Conservation (phyloP, 2,797 vertebrate species). For the Helostoma temminkii region DNA sequence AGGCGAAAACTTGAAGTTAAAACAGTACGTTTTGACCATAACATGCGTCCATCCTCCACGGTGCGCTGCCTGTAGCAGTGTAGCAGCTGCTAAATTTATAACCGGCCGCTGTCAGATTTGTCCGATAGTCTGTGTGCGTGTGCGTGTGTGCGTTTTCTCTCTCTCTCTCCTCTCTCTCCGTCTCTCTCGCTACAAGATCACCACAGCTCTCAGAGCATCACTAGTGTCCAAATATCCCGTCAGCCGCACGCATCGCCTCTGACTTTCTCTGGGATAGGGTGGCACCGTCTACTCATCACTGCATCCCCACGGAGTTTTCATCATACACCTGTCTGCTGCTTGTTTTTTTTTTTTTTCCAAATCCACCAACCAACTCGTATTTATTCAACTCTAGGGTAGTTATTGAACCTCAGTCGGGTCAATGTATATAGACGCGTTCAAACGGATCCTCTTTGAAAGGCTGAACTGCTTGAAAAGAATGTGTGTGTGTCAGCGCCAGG, state of each 20-base stretch:
- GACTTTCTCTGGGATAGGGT: conserved; percentile 70
- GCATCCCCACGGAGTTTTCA: conserved; percentile 36
- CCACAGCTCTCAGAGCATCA: conserved; percentile 81
- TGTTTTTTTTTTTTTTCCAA: not conserved
- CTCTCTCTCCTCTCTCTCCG: conserved; percentile 29
- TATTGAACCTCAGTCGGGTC: conserved; percentile 68
- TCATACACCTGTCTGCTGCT: conserved; percentile 19
- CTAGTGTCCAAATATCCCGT: conserved; percentile 82
- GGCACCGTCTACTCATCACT: conserved; percentile 45
- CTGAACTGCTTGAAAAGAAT: conserved; percentile 88
- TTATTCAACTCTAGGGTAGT: conserved; percentile 52
- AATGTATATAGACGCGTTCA: conserved; percentile 91
- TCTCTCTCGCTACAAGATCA: conserved; percentile 68
- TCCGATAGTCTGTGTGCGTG: conserved; percentile 41
- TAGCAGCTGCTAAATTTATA: conserved; percentile 67
- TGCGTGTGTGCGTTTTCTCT: conserved; percentile 29
- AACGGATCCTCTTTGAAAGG: conserved; percentile 87
- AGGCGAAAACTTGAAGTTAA: conserved; percentile 47
- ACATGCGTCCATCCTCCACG: conserved; percentile 20
- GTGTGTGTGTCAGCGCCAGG: conserved; percentile 88
- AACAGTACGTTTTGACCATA: conserved; percentile 1
- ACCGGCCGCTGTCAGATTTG: conserved; percentile 76
- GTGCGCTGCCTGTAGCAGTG: conserved; percentile 52
- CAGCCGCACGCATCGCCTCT: conserved; percentile 78
- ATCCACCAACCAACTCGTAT: conserved; percentile 30